Base-by-base conservation (phyloP, 2,113 vertebrate genomes). In the Cheirogaleus medius region DNA sequence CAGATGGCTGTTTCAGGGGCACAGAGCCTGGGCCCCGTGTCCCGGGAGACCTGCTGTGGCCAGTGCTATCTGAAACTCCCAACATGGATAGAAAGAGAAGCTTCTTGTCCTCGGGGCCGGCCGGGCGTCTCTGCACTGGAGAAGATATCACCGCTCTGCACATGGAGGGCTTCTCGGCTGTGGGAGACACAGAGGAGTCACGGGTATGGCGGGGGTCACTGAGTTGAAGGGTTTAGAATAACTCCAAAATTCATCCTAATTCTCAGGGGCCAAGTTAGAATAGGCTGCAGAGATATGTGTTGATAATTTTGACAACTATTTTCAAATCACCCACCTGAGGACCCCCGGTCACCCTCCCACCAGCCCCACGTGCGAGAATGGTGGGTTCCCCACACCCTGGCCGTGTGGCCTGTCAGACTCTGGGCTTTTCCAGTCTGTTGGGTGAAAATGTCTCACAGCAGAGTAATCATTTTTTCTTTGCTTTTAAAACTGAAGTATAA, bases 81-180 rank as follows among this genome's bases (percentile, higher is more conserved):
- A 0, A 99, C 99, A 0, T 96, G 98, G 98, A 99, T 99, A 71
- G 99, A 99, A 29, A 99, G 98, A 81, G 98, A 97, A 37, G 98
- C 98, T 94, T 99, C 99, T 3, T 99, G 98, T 69, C 97, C 98
- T 1, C 86, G 98, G 32, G 49, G 52, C 95, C 3, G 80, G 77
- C 52, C 3, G 0, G 60, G 37, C 6, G 23, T 73, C 71, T 84
- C 98, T 15, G 95, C 77, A 18, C 80, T 37, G 0, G 89, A 49
- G 71, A 77, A 27, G 1, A 73, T 0, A 0, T 73, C 77, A 1
- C 78, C 8, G 60, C 95, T 98, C 81, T 93, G 98, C 6, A 3
- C 68, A 17, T 0, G 64, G 2, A 94, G 81, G 0, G 78, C 90
- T 96, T 98, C 97, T 0, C 2, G 96, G 90, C 98, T 99, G 86